phyloP scores from a whole-genome alignment of 2,113 vertebrate species.

The Megaceryle torquata region DNA sequence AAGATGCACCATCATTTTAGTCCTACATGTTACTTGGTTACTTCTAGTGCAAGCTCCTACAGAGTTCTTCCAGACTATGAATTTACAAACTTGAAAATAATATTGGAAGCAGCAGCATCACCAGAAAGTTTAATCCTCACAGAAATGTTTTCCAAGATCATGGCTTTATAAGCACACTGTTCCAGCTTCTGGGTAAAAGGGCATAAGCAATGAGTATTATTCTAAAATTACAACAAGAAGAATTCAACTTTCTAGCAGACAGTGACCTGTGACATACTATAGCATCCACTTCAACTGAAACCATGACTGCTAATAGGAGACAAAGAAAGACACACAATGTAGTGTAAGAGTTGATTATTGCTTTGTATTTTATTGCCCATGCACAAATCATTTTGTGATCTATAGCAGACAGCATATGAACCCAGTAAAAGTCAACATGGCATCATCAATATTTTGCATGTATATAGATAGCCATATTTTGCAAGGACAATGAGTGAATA shows the following conservation, averaged over 20 bases:
- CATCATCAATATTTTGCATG: neutral
- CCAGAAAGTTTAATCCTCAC: neutral
- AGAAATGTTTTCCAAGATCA: neutral
- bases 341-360: neutral
- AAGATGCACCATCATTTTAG: neutral
- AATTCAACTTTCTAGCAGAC: neutral
- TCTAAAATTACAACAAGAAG: conserved; percentile 7
- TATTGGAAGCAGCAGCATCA: neutral
- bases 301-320: neutral
- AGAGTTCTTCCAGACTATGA: neutral
- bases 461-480: neutral
- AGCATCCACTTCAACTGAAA: neutral
- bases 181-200: neutral
- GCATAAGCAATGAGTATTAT: neutral
- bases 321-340: neutral
- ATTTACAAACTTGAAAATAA: neutral
- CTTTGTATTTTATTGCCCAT: neutral
- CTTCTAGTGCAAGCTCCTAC: neutral
- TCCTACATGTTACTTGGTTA: neutral
- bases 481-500: neutral
- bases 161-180: neutral
- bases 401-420: neutral
- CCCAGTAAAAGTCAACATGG: neutral
- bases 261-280: neutral
- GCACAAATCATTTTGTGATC: neutral